These are phyloP conservation scores for Cheilosia impressa DNA, from an alignment of 2,888 invertebrate species.

Conservation along the genomic window DNA sequence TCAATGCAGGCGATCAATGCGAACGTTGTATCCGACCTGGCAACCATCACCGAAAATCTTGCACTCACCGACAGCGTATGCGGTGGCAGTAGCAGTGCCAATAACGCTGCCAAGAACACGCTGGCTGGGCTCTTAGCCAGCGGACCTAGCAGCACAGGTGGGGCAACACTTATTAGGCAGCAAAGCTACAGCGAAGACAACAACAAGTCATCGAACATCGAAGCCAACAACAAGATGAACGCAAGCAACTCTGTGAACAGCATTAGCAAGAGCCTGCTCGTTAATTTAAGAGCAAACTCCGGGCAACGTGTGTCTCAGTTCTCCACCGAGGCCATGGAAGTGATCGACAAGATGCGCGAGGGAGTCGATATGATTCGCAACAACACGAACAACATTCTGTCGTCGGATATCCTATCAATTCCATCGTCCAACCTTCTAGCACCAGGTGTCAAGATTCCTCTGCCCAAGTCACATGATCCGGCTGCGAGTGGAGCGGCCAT, in stretches of 20 bases:
- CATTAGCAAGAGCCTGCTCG: constrained; percentile 81
- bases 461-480: constrained; percentile 80
- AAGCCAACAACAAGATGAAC: constrained; percentile 83
- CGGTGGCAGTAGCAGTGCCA: constrained; percentile 86
- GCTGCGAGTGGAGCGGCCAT: constrained; percentile 52
- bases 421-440: constrained; percentile 84
- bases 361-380: constrained; percentile 90
- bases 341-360: constrained; percentile 88
- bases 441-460: constrained; percentile 84
- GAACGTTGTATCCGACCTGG: constrained; percentile 87
- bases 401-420: constrained; percentile 87
- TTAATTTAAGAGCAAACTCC: constrained; percentile 79
- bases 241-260: constrained; percentile 82
- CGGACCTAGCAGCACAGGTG: constrained; percentile 82
- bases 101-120: constrained; percentile 81
- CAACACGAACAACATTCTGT: constrained; percentile 91
- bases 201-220: constrained; percentile 83
- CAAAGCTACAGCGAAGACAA: constrained; percentile 85
- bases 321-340: constrained; percentile 86
- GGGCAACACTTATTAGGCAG: constrained; percentile 78
- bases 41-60: constrained; percentile 93
- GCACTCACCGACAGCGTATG: constrained; percentile 88
- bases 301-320: constrained; percentile 81
- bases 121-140: constrained; percentile 79
- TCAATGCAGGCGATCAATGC: constrained; percentile 87